Evolutionary conservation across 2,888 invertebrate genomes (phyloP).

Genomic region (Chrysolina oricalcia): DNA sequence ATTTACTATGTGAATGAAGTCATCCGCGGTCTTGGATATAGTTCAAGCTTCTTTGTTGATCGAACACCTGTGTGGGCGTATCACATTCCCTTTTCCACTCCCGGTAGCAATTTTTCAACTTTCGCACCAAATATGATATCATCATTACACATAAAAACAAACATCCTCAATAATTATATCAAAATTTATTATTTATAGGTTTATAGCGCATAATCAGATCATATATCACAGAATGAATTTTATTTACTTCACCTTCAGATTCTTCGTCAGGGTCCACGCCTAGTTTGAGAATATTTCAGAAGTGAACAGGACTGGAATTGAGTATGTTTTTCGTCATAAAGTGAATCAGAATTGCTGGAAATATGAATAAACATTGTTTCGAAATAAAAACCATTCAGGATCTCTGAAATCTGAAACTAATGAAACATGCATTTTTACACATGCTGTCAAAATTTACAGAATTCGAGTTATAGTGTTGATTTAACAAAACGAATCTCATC

Average conservation of each 20-base stretch:
- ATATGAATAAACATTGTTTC: no score
- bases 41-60: background rate
- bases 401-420: no score
- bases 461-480: no score
- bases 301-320: background rate
- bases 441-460: no score
- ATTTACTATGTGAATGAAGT: background rate
- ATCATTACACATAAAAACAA: slow-evolving; percentile 18
- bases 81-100: slow-evolving; percentile 15
- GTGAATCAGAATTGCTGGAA: no score
- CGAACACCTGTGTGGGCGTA: slow-evolving; percentile 8
- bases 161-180: slow-evolving; percentile 13
- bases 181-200: slow-evolving; percentile 2
- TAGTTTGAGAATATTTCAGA: slow-evolving; percentile 2
- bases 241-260: slow-evolving; percentile 18
- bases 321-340: background rate
- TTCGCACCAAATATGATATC: slow-evolving; percentile 14
- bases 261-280: slow-evolving; percentile 13
- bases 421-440: no score
- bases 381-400: no score
- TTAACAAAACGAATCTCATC: no score
- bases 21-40: background rate
- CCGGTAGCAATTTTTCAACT: background rate
- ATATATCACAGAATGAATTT: slow-evolving; percentile 1
- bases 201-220: background rate